Conservation (phyloP, 1,140 invertebrate genomes). For the Pogonognathellus flavescens region DNA sequence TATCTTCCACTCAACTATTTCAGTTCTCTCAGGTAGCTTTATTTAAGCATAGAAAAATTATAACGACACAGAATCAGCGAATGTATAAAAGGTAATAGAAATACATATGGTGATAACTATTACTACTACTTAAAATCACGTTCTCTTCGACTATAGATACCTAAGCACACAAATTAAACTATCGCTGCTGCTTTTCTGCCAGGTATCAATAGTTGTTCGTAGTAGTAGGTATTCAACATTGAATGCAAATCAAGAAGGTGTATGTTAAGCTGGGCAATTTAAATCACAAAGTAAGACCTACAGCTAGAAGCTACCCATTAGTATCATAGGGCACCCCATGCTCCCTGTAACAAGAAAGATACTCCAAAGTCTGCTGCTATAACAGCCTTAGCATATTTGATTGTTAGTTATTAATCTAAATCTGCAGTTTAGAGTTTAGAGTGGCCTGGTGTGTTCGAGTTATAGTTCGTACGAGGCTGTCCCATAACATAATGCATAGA, state of each 20-base stretch:
- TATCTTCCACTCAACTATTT: neutral
- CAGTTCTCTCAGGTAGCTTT: neutral
- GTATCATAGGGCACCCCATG: constrained; percentile 12
- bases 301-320: constrained; percentile 35
- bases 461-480: neutral
- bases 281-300: constrained; percentile 38
- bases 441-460: no score
- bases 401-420: no score
- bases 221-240: neutral
- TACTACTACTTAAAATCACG: no score
- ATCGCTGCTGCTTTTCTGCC: no score
- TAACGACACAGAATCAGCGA: neutral
- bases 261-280: constrained; percentile 8
- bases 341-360: constrained; percentile 2
- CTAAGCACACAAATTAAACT: no score
- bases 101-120: no score
- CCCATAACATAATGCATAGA: neutral
- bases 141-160: no score
- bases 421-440: neutral
- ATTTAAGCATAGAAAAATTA: constrained; percentile 13
- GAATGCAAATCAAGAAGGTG: constrained; percentile 6
- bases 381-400: no score
- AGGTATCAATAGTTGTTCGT: neutral
- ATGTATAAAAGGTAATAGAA: no score
- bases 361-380: no score